Conservation (phyloP, 2,113 vertebrate species). For the Ptilonorhynchus violaceus region DNA sequence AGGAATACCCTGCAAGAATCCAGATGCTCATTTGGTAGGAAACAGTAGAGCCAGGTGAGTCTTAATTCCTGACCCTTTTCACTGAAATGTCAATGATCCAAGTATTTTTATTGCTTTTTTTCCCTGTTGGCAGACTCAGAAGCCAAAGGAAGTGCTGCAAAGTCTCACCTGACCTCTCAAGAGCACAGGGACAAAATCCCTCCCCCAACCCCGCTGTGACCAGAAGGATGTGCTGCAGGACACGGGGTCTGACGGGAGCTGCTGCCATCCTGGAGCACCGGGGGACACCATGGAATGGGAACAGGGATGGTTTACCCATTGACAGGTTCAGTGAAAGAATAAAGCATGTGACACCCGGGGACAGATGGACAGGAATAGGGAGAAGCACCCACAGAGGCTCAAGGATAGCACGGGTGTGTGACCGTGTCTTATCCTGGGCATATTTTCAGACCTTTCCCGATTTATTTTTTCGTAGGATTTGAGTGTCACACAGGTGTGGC, state of each 20-base stretch:
- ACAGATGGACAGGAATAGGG: not conserved
- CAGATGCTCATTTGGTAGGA: not conserved
- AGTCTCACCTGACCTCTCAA: not conserved
- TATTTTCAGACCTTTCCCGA: not conserved
- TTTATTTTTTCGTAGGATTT: not conserved
- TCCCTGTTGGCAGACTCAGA: not conserved
- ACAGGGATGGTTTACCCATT: rapidly evolving
- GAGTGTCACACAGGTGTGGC: not conserved
- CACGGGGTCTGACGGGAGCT: rapidly evolving
- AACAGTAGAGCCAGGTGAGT: not conserved
- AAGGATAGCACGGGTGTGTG: not conserved
- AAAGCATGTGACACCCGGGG: not conserved
- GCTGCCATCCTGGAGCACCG: not conserved
- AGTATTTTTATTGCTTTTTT: not conserved
- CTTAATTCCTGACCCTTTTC: not conserved
- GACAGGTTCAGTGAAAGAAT: not conserved
- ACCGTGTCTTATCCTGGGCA: not conserved
- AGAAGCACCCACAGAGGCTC: not conserved
- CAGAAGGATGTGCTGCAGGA: not conserved
- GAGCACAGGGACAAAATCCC: not conserved
- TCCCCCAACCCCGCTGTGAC: rapidly evolving
- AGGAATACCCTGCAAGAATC: not conserved
- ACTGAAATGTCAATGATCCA: not conserved
- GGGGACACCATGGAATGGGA: not conserved
- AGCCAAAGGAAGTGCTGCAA: not conserved